Base-by-base conservation (phyloP, 2,888 invertebrate genomes). In the Trachelus tabidus region DNA sequence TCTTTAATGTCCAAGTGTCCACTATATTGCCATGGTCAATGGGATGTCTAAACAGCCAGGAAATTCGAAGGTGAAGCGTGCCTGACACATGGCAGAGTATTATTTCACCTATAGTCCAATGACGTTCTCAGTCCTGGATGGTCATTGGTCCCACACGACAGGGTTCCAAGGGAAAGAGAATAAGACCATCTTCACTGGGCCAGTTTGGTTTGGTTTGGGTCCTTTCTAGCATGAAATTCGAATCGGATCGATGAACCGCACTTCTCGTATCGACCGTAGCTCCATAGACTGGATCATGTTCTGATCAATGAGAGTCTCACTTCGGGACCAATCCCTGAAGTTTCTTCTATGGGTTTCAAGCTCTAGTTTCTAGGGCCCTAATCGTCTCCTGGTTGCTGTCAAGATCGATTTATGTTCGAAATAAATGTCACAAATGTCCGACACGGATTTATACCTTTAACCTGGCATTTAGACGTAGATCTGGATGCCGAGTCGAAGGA, bases 241-340 rank as follows among this genome's bases (percentile, higher is more conserved):
- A 81, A 80, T 82, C 79, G 81, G 78, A 77, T 83, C 82, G 77
- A 77, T 80, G 77, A 80, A 76, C 73, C 75, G 40, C 75, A 34
- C 82, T 84, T 85, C 80, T 80, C 76, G 77, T 81, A 81, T 80
- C 76, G 77, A 84, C 71, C 71, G 33, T 15, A 31, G 31, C 34
- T 31, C 71, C 71, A 15, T 1, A 23, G 71, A 71, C 56, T 56
- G 56, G 56, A 56, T 56, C 56, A 56, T 56, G 56, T 56, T 56
- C 56, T 23, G 56, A 56, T 56, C 56, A 56, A 56, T 56, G 56
- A 40, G 37, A 37, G 56, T 23, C 23, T 23, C 23, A 56, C 23
- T 56, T 56, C 15, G 2, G 56, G 56, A 56, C 23, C 56, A 56
- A 56, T 56, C 56, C 23, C 56, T 56, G 9, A 56, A 56, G 23